Conservation (phyloP, 1,140 invertebrate species). For the Amphibalanus amphitrite region DNA sequence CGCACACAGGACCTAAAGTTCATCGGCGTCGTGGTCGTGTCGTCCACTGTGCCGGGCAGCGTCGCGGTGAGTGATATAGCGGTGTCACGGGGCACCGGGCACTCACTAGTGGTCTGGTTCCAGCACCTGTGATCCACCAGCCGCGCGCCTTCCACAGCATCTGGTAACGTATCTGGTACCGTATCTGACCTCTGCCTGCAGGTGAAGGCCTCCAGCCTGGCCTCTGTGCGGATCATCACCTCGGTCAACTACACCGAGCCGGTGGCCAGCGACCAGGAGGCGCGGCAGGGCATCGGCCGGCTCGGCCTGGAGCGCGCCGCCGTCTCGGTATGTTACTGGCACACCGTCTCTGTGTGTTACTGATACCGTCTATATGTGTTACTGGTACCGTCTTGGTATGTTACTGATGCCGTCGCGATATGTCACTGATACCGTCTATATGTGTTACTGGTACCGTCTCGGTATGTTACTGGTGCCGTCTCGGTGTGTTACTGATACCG, state of each 20-base stretch:
- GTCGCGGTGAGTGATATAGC: not conserved
- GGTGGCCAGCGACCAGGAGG: conserved; percentile 23
- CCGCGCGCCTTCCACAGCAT: not conserved
- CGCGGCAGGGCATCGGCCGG: conserved; percentile 10
- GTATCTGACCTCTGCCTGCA: conserved; percentile 12
- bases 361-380: no score
- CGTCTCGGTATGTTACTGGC: not conserved
- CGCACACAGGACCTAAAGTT: conserved; percentile 9
- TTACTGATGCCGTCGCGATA: no score
- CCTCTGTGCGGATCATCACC: conserved; percentile 37
- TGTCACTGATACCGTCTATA: no score
- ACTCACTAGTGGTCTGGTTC: no score
- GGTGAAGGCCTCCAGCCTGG: conserved; percentile 31
- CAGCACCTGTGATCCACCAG: no score
- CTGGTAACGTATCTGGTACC: no score
- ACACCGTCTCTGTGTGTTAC: no score
- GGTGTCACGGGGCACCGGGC: no score
- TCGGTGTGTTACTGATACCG: no score
- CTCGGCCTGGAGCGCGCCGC: not conserved
- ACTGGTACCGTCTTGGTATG: no score
- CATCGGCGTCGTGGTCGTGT: conserved; percentile 9
- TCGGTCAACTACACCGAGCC: conserved; percentile 44
- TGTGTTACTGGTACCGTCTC: no score
- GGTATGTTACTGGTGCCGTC: no score
- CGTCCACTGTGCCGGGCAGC: conserved; percentile 7